Percentiles rank a stretch among this genome's conserved stretches.
These are phyloP conservation scores for Trachurus trachurus DNA, from an alignment of 2,797 vertebrate genomes.

Conservation along the genomic window DNA sequence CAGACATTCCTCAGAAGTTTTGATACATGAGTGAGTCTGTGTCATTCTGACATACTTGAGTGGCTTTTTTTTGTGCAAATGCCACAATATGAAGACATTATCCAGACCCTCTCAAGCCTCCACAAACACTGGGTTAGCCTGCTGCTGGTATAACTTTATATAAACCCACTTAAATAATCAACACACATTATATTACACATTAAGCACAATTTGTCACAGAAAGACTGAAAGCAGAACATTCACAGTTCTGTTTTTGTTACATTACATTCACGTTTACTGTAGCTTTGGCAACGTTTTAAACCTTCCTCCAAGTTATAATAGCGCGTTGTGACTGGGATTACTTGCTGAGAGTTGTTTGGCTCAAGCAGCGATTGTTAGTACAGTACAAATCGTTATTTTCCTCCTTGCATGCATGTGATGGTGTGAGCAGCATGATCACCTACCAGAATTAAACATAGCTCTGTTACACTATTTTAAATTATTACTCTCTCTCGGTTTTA, in stretches of 20 bases:
- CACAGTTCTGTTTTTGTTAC: slow-evolving; percentile 6
- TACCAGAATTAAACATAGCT: slow-evolving; percentile 70
- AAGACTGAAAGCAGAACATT: slow-evolving; percentile 41
- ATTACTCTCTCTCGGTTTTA: slow-evolving; percentile 73
- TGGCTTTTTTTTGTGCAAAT: slow-evolving; percentile 76
- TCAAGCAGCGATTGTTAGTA: slow-evolving; percentile 47
- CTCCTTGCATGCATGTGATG: slow-evolving; percentile 63
- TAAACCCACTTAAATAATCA: slow-evolving; percentile 71
- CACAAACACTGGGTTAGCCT: slow-evolving; percentile 78
- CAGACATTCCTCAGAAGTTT: slow-evolving; percentile 18
- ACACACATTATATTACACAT: slow-evolving; percentile 52
- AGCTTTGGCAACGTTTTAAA: slow-evolving; percentile 33
- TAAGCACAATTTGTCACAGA: slow-evolving; percentile 60
- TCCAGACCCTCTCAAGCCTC: slow-evolving; percentile 84
- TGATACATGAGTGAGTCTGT: slow-evolving; percentile 20
- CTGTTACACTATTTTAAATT: slow-evolving; percentile 69
- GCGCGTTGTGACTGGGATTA: slow-evolving; percentile 21
- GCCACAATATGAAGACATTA: slow-evolving; percentile 82
- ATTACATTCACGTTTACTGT: slow-evolving; percentile 18
- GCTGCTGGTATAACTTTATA: slow-evolving; percentile 68
- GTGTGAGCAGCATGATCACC: slow-evolving; percentile 64
- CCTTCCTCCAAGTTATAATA: slow-evolving; percentile 9
- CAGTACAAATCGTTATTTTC: slow-evolving; percentile 64
- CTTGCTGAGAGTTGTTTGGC: slow-evolving; percentile 36
- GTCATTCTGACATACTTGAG: slow-evolving; percentile 78